Percentiles rank a stretch among this genome's conserved stretches.
Conservation (phyloP, 2,888 invertebrate genomes). For the Endotricha flammealis region DNA sequence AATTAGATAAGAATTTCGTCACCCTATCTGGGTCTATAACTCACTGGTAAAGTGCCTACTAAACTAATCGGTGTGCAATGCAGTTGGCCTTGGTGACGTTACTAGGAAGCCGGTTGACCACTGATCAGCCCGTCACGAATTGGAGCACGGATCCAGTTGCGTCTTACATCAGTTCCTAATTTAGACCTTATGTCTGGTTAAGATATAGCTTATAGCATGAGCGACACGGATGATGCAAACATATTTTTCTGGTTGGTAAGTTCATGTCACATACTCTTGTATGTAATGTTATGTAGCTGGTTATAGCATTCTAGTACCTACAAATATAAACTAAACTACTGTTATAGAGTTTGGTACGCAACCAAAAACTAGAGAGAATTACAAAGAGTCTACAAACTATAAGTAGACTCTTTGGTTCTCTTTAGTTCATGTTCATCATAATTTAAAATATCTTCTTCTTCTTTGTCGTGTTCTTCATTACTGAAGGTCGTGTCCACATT, state of each 20-base stretch:
- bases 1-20: constrained; percentile 8
- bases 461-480: too few relatives aligned
- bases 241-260: background rate
- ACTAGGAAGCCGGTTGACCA: constrained; percentile 47
- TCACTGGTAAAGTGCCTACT: constrained; percentile 4
- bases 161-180: constrained; percentile 15
- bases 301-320: too few relatives aligned
- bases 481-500: too few relatives aligned
- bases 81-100: constrained; percentile 46
- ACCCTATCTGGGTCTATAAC: constrained; percentile 3
- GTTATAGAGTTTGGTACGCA: too few relatives aligned
- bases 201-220: background rate
- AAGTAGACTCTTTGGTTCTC: too few relatives aligned
- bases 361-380: too few relatives aligned
- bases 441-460: too few relatives aligned
- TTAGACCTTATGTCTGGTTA: constrained; percentile 4
- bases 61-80: constrained; percentile 34
- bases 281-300: too few relatives aligned
- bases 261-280: constrained; percentile 8
- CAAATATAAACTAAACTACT: too few relatives aligned
- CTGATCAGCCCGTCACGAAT: constrained; percentile 34
- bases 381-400: too few relatives aligned
- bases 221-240: background rate
- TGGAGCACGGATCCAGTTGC: constrained; percentile 29
- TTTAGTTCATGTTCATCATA: too few relatives aligned